Evolutionary conservation across 2,797 vertebrate species (phyloP).

Genomic region (Siniperca scherzeri): DNA sequence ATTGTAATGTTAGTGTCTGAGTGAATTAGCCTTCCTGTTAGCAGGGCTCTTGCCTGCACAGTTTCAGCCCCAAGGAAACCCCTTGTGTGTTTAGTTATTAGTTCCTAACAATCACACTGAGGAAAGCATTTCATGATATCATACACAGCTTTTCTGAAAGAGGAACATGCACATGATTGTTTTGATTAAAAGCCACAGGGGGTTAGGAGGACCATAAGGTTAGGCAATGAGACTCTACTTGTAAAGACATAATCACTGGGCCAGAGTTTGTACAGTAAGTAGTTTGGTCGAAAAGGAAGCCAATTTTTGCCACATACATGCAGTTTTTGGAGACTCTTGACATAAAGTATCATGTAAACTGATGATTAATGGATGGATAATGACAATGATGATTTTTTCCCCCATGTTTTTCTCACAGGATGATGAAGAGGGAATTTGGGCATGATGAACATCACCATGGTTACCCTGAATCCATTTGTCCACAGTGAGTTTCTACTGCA

Average conservation of each 20-base stretch:
- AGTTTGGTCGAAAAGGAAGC: slow-evolving; percentile 16
- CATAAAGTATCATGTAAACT: slow-evolving; percentile 1
- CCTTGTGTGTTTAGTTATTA: slow-evolving; percentile 67
- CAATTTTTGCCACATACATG: slow-evolving; percentile 8
- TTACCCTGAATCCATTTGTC: slow-evolving; percentile 84
- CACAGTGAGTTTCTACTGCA: slow-evolving; percentile 66
- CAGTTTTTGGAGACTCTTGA: slow-evolving; percentile 11
- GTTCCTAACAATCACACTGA: slow-evolving; percentile 60
- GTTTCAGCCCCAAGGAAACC: slow-evolving; percentile 66
- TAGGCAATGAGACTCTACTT: slow-evolving; percentile 39
- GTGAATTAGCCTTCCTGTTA: slow-evolving; percentile 78
- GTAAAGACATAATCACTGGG: slow-evolving; percentile 33
- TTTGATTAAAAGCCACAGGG: slow-evolving; percentile 64
- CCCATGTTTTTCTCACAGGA: slow-evolving; percentile 85
- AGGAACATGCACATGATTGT: slow-evolving; percentile 59
- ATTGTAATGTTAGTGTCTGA: slow-evolving; percentile 76
- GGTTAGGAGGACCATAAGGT: slow-evolving; percentile 38
- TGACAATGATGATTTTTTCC: slow-evolving; percentile 17
- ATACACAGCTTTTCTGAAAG: slow-evolving; percentile 56
- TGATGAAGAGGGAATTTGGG: slow-evolving; percentile 99
- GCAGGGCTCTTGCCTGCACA: slow-evolving; percentile 72
- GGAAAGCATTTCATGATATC: slow-evolving; percentile 67
- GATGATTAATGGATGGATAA: slow-evolving; percentile 7
- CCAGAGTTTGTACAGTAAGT: slow-evolving; percentile 29
- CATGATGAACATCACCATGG: slow-evolving; percentile 86